phyloP scores from a whole-genome alignment of 2,113 vertebrate species.

The Picathartes gymnocephalus region DNA sequence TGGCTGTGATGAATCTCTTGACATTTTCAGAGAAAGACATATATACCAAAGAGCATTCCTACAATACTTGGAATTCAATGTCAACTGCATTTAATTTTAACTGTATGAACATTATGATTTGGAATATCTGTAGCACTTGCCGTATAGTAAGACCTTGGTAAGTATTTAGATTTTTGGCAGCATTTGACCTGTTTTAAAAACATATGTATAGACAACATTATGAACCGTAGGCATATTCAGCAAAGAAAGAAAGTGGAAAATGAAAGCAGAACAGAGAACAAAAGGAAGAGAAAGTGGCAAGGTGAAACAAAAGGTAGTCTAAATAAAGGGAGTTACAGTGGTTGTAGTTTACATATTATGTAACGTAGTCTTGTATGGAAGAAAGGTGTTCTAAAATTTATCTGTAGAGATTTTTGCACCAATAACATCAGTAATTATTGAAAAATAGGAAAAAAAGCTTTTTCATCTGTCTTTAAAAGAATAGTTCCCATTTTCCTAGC shows the following conservation, averaged over 20 bases:
- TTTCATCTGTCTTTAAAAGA: neutral
- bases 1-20: neutral
- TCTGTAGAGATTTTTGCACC: neutral
- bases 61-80: neutral
- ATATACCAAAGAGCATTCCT: neutral
- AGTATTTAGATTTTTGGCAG: neutral
- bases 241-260: neutral
- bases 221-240: neutral
- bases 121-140: neutral
- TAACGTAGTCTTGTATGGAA: neutral
- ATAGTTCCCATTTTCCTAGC: neutral
- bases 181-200: neutral
- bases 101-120: neutral
- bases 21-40: neutral
- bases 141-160: neutral
- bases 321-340: neutral
- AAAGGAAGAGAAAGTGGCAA: neutral
- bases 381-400: neutral
- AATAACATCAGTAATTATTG: neutral
- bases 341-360: neutral
- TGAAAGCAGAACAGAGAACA: neutral
- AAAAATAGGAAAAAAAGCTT: neutral
- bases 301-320: neutral
- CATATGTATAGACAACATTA: neutral
- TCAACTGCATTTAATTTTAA: neutral